These are phyloP conservation scores for Trissoscelio sp. DNA, from an alignment of 2,888 invertebrate species.

Conservation along the genomic window DNA sequence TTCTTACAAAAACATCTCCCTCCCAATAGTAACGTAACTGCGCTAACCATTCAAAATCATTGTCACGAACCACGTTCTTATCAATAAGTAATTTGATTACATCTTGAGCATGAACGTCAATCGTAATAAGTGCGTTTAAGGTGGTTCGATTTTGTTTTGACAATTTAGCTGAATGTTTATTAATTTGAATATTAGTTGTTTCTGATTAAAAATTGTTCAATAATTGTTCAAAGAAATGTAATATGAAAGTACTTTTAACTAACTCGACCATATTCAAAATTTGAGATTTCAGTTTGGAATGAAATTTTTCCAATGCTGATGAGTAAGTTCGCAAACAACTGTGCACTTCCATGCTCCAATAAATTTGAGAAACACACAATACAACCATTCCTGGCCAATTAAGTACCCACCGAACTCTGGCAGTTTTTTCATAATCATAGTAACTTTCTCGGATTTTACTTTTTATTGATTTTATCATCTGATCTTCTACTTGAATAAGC, in stretches of 20 bases:
- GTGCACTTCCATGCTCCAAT: conserved; percentile 92
- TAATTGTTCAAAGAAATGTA: no score
- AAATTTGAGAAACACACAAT: conserved; percentile 91
- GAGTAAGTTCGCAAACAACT: conserved; percentile 87
- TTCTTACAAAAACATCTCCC: conserved; percentile 88
- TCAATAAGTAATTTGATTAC: conserved; percentile 88
- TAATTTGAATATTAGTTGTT: no score
- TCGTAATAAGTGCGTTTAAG: conserved; percentile 91
- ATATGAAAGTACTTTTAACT: conserved; percentile 84
- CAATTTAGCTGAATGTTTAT: conserved; percentile 85
- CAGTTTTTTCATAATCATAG: conserved; percentile 86
- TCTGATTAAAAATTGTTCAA: no score
- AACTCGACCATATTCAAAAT: conserved; percentile 90
- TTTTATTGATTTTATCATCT: conserved; percentile 90
- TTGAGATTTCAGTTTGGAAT: conserved; percentile 86
- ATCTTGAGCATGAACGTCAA: conserved; percentile 94
- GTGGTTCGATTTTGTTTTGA: conserved; percentile 90
- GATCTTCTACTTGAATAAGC: conserved; percentile 91
- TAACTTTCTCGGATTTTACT: conserved; percentile 88
- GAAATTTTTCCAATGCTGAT: conserved; percentile 85
- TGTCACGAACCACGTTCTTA: conserved; percentile 87
- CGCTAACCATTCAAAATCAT: conserved; percentile 93
- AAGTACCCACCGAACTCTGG: conserved; percentile 88
- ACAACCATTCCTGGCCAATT: conserved; percentile 94
- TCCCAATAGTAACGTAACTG: conserved; percentile 93